Conservation (phyloP, 2,113 vertebrate genomes). For the rabbit (Oryctolagus cuniculus) region mOryCun1.1 NC_091439.1:98331501-98332000, state of each 20-base stretch:
- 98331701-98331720: neutral
- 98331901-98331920: neutral
- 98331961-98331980: slow-evolving; percentile 33
- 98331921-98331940: neutral
- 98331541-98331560: too few relatives aligned
- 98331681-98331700: neutral
- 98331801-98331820: neutral
- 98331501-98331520: too few relatives aligned
- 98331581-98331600: too few relatives aligned
- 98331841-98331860: slow-evolving; percentile 6
- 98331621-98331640: too few relatives aligned
- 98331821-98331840: neutral
- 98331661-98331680: neutral
- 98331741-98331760: neutral
- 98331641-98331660: too few relatives aligned
- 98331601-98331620: too few relatives aligned
- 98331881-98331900: neutral
- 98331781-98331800: neutral
- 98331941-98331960: neutral
- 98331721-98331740: neutral
- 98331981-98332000: neutral
- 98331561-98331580: too few relatives aligned
- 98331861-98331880: neutral
- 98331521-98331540: too few relatives aligned
- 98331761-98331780: neutral